Percentiles rank a stretch among this genome's conserved stretches.
Evolutionary conservation across 2,888 invertebrate species (phyloP).

Genomic region (Caenorhabditis sulstoni): DNA sequence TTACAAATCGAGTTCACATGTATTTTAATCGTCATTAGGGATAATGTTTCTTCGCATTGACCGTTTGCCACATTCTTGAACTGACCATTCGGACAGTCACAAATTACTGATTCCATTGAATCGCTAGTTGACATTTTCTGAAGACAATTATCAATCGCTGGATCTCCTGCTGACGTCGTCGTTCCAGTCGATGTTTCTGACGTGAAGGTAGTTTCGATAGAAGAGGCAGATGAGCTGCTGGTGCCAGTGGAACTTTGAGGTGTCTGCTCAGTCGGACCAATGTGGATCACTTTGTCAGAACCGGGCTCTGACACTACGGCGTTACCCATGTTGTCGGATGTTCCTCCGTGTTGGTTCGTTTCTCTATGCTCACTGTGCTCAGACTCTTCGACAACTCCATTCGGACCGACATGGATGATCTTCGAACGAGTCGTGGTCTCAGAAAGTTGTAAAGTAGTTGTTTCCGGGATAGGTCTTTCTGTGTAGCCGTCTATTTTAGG

Average conservation of each 20-base stretch:
- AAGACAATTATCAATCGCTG: slow-evolving; percentile 34
- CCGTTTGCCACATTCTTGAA: slow-evolving; percentile 24
- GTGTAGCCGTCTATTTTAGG: slow-evolving; percentile 7
- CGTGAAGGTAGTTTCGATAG: not conserved
- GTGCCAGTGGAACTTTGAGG: slow-evolving; percentile 2
- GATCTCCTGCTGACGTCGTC: slow-evolving; percentile 19
- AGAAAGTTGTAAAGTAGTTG: slow-evolving; percentile 20
- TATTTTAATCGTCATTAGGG: slow-evolving; percentile 44
- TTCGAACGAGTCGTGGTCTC: slow-evolving; percentile 41
- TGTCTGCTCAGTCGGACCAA: slow-evolving; percentile 25
- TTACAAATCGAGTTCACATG: slow-evolving; percentile 30
- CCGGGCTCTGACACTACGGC: not conserved
- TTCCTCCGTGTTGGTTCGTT: not conserved
- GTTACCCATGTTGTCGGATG: not conserved
- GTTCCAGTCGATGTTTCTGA: slow-evolving; percentile 10
- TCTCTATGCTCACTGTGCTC: not conserved
- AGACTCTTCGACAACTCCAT: slow-evolving; percentile 31
- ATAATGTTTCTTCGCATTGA: slow-evolving; percentile 45
- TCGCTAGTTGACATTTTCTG: slow-evolving; percentile 16
- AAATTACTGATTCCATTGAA: slow-evolving; percentile 8
- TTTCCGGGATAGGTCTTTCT: slow-evolving; percentile 16
- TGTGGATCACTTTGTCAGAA: slow-evolving; percentile 33
- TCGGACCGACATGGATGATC: slow-evolving; percentile 53
- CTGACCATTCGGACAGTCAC: slow-evolving; percentile 55
- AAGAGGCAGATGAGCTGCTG: not conserved